Conservation (phyloP, 2,113 vertebrate species). For the Actenoides lindsayi region DNA sequence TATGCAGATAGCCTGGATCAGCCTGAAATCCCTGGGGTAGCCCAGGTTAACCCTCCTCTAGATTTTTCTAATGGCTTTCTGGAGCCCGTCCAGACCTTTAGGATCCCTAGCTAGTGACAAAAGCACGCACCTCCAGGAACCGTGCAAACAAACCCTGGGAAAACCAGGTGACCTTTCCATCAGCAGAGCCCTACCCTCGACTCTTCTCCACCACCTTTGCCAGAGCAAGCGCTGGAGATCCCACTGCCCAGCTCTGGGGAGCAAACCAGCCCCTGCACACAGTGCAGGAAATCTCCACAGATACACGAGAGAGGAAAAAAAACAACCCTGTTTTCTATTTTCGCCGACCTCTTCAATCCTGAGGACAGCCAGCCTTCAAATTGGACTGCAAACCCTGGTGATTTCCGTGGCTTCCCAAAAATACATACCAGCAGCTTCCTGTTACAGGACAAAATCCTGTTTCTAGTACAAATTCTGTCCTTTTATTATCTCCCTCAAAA, state of each 20-base stretch:
- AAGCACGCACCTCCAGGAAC: not conserved
- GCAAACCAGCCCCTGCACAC: not conserved
- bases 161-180: not conserved
- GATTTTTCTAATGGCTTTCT: not conserved
- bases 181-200: not conserved
- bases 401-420: constrained; percentile 55
- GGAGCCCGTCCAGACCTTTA: constrained; percentile 3
- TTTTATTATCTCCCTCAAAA: constrained; percentile 1
- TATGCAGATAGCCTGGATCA: not conserved
- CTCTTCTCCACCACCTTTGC: not conserved
- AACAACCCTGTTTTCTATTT: not conserved
- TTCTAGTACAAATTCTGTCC: constrained; percentile 24
- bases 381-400: not conserved
- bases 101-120: not conserved
- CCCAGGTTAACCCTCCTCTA: not conserved
- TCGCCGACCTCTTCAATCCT: not conserved
- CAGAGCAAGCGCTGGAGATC: not conserved
- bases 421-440: constrained; percentile 52
- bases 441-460: constrained; percentile 47
- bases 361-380: not conserved
- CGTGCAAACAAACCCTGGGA: not conserved
- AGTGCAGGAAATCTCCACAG: not conserved
- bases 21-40: constrained; percentile 6
- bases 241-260: not conserved
- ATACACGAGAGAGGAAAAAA: rapidly evolving